Evolutionary conservation across 1,140 invertebrate species (phyloP), one percentile per base, ranked within the genome.

Genomic region (Heliconius hewitsoni): DNA sequence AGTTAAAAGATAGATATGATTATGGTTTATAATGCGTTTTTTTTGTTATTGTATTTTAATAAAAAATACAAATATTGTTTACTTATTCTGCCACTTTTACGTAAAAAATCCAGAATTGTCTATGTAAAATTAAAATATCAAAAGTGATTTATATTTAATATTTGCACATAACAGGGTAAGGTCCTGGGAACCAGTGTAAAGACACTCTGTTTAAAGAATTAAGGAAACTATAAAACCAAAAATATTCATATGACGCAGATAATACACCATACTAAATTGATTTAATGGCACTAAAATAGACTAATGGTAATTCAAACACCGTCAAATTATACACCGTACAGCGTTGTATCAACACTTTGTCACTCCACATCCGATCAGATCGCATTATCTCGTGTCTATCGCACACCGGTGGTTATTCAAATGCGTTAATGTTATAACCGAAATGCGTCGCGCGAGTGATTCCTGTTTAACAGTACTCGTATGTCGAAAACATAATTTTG

Each of bases 381-480:
- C 30, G 23, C 55, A 75, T 75, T 76, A 71, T 70, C 42, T 76
- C 57, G 42, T 76, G 52, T 57, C 8, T 42, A 50, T 42, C 18
- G 18, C 11, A 23, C 60, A 46, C n/a, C 23, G 74, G 8, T 30
- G 27, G 19, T 70, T 34, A 27, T 66, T 76, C 57, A 70, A 76
- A 76, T 76, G 66, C 74, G 30, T 42, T 46, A 76, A 71, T 50
- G 74, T 55, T 66, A 66, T 66, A 66, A 66, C 60, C 39, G 39
- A 42, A 39, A 23, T 23, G 23, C 42, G 71, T 37, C 18, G n/a
- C 37, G 3, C 30, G 16, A 42, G 34, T 27, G 30, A 42, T n/a
- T 72, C 71, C 18, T 72, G 39, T 37, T 72, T 72, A 72, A 30
- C 71, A 72, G 30, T 34, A 34, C 34, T 3, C 30, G 3, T 71